Base-by-base conservation (phyloP, 23 tunicate genomes). In the Corella eumyota region DNA sequence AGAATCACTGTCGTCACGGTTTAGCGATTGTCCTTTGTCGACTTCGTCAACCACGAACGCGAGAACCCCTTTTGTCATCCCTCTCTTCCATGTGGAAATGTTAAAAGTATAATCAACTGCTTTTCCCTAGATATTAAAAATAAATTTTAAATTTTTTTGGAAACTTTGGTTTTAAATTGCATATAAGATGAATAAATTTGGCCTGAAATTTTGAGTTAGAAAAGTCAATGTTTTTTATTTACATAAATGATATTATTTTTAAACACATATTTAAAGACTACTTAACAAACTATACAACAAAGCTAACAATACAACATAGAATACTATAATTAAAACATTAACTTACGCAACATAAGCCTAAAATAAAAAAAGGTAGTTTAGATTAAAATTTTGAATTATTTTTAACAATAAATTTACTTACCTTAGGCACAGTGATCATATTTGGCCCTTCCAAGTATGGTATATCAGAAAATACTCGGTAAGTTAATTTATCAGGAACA, bases 51-150 rank as follows among this genome's bases (percentile, higher is more conserved):
- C 78, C 11, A 72, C 66, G 61, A 88, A 88, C 37, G 83, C 69
- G 32, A 88, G 69, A 6, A 79, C 58, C 6, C 96, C 96, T 11
- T 33, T 73, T 38, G 58, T 58, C 28, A 28, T 26, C 6, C 96
- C 96, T 27, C 85, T 77, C 36, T 65, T 52, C 88, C 81, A 78
- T 51, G 88, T 81, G 5, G 81, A 78, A 55, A 88, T 38, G 15
- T 75, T 60, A 34, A 88, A 88, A 22, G 75, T 68, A 68, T 78
- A 88, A 21, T 74, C 64, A 15, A 72, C 77, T 4, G 70, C 60
- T 25, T 78, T 64, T 55, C 88, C 77, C 88, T 78, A 68, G 19
- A 45, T 28, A 30, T 4, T 23, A 62, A 40, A n/a, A n/a, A n/a
- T n/a, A n/a, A n/a, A n/a, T n/a, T n/a, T n/a, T n/a, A n/a, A n/a